Percentiles rank a stretch among this genome's conserved stretches.
These are phyloP conservation scores for Heteronetta atricapilla DNA, from an alignment of 2,113 vertebrate genomes.

Conservation along the genomic window DNA sequence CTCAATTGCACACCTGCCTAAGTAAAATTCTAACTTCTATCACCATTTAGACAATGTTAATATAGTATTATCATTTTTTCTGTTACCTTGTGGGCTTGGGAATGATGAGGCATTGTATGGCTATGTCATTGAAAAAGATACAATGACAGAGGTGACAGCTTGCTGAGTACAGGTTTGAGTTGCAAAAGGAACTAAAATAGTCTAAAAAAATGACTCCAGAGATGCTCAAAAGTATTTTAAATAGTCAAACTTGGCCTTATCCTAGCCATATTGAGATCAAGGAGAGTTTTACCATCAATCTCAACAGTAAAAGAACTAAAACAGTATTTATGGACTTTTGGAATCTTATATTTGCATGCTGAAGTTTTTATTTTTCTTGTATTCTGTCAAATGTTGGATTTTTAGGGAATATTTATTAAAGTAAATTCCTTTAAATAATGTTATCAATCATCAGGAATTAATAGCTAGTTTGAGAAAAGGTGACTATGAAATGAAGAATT, in stretches of 20 bases:
- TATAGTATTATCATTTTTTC: background rate
- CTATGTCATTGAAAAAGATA: background rate
- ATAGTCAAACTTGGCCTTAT: background rate
- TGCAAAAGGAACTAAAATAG: background rate
- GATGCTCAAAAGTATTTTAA: background rate
- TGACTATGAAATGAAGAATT: background rate
- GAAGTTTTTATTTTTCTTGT: background rate
- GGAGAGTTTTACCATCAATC: background rate
- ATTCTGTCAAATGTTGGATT: background rate
- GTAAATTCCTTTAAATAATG: background rate
- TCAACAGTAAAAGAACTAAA: background rate
- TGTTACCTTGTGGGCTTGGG: background rate
- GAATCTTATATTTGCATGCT: background rate
- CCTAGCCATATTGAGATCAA: background rate
- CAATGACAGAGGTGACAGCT: background rate
- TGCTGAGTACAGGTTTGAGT: background rate
- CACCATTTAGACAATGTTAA: background rate
- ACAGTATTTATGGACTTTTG: background rate
- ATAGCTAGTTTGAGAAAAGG: background rate
- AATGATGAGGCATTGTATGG: background rate
- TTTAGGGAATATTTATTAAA: background rate
- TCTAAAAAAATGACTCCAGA: background rate
- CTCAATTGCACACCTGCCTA: background rate
- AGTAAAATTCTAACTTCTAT: background rate
- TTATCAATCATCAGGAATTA: background rate